These are phyloP conservation scores for Notospermus geniculatus DNA, from an alignment of 1,140 invertebrate genomes.

Conservation along the genomic window DNA sequence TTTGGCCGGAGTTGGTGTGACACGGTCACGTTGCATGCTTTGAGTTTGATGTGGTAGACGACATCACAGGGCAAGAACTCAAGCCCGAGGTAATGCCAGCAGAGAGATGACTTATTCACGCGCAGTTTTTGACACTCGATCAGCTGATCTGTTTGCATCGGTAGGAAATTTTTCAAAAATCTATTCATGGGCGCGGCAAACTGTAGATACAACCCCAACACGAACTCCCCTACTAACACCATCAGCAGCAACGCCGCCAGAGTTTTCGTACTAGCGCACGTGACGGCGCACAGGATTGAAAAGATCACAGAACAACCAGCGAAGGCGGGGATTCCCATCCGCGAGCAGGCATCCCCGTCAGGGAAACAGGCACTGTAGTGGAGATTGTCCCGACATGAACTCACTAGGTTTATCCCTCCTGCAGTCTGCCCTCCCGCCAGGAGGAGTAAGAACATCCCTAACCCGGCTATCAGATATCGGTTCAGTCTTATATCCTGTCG, in stretches of 20 bases:
- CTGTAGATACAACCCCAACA: background rate
- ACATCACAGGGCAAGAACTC: background rate
- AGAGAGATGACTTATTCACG: background rate
- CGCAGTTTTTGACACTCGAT: background rate
- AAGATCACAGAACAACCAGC: constrained; percentile 2
- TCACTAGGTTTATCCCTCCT: background rate
- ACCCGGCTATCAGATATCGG: background rate
- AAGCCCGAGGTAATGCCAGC: background rate
- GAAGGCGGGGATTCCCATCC: constrained; percentile 1
- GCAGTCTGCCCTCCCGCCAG: constrained; percentile 2
- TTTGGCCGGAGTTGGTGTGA: background rate
- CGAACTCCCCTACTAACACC: background rate
- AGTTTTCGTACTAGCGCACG: constrained; percentile 2
- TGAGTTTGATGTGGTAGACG: background rate
- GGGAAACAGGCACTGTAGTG: constrained; percentile 3
- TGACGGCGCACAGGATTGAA: background rate
- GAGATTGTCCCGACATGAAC: background rate
- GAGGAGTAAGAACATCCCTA: background rate
- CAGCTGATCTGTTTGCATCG: background rate
- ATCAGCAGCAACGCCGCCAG: constrained; percentile 1
- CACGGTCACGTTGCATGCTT: background rate
- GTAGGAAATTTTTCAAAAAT: background rate
- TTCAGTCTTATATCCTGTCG: background rate
- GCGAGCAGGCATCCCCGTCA: background rate
- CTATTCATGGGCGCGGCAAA: background rate